phyloP scores from a whole-genome alignment of 1,140 invertebrate genomes.

The Drosophila sucinea region DNA sequence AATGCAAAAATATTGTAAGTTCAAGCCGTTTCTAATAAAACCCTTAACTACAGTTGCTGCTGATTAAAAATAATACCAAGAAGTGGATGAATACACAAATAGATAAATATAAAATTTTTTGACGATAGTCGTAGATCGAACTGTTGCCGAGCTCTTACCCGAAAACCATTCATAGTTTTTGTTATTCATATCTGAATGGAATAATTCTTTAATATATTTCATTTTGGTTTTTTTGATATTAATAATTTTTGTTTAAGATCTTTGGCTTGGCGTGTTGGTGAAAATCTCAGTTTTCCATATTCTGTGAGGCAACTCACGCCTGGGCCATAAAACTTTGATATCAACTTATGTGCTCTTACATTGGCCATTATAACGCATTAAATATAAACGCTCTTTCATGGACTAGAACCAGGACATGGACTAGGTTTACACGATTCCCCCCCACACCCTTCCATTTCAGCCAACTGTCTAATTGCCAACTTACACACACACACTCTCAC shows the following conservation, averaged over 20 bases:
- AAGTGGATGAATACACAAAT: too few relatives aligned
- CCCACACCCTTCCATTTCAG: conserved; percentile 3
- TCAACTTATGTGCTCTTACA: conserved; percentile 62
- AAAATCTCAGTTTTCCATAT: conserved; percentile 9
- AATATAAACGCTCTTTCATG: conserved; percentile 70
- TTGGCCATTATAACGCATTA: conserved; percentile 73
- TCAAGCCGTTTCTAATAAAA: too few relatives aligned
- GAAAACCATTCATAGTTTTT: too few relatives aligned
- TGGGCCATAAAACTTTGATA: conserved; percentile 59
- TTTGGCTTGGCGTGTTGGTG: background rate
- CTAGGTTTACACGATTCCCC: background rate
- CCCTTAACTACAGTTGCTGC: too few relatives aligned
- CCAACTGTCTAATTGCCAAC: conserved; percentile 66
- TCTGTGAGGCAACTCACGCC: conserved; percentile 45
- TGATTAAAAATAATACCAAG: too few relatives aligned
- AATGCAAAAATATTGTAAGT: too few relatives aligned
- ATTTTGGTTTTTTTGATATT: background rate
- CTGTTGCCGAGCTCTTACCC: too few relatives aligned
- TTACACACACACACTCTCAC: conserved; percentile 45
- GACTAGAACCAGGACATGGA: conserved; percentile 25
- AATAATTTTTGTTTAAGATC: background rate
- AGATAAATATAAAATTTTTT: too few relatives aligned
- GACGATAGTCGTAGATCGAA: too few relatives aligned
- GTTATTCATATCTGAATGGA: background rate
- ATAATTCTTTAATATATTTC: too few relatives aligned